These are phyloP conservation scores for Terebella lapidaria DNA, from an alignment of 2,888 invertebrate genomes.

Conservation along the genomic window DNA sequence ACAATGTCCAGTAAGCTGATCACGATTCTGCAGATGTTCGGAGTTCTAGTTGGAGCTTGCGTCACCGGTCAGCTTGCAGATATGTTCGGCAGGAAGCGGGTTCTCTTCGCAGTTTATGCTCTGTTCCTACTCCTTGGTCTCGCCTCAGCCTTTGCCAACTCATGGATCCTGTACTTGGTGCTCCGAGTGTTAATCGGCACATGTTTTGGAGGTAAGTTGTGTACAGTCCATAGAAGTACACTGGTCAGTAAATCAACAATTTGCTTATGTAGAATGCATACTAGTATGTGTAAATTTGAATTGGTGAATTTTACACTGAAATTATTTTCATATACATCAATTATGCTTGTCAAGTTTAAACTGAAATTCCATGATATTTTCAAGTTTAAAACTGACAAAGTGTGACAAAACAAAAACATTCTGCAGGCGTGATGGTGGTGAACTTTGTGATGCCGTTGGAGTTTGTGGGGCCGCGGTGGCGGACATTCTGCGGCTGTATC, in stretches of 20 bases:
- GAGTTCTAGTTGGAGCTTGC: neutral
- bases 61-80: constrained; percentile 42
- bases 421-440: constrained; percentile 44
- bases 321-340: too few species aligned
- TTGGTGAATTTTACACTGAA: too few species aligned
- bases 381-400: too few species aligned
- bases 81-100: constrained; percentile 38
- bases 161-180: constrained; percentile 43
- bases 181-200: constrained; percentile 39
- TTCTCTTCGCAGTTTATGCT: constrained; percentile 26
- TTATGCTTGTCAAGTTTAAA: too few species aligned
- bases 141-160: constrained; percentile 34
- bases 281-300: too few species aligned
- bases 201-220: constrained; percentile 38
- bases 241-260: too few species aligned
- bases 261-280: too few species aligned
- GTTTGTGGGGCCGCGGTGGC: constrained; percentile 44
- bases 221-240: too few species aligned
- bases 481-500: constrained; percentile 48
- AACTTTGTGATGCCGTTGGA: constrained; percentile 50
- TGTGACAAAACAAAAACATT: too few species aligned
- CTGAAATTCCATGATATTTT: too few species aligned
- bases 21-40: neutral
- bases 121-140: constrained; percentile 36
- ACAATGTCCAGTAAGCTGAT: neutral